Conservation (phyloP, 2,888 invertebrate species). For the Callyntrura sp. region DNA sequence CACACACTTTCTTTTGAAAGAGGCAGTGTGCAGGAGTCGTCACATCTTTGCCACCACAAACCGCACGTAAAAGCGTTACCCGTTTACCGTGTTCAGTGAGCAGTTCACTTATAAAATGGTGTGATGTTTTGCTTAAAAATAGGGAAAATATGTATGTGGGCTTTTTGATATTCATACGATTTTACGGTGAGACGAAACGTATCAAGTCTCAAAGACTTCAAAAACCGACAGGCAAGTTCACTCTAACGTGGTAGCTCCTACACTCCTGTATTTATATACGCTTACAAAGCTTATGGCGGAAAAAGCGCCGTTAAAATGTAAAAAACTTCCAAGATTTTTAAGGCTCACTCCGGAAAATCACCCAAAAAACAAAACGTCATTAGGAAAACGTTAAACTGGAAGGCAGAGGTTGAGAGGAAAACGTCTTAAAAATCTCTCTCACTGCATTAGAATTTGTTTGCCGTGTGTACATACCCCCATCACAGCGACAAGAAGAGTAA, state of each 20-base stretch:
- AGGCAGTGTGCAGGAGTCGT: conserved; percentile 16
- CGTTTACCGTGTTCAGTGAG: conserved; percentile 61
- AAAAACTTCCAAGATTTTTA: conserved; percentile 50
- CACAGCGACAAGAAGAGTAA: neutral
- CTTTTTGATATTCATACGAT: neutral
- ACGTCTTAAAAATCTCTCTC: conserved; percentile 67
- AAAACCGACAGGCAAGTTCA: conserved; percentile 32
- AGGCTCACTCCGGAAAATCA: conserved; percentile 80
- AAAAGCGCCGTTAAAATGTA: neutral
- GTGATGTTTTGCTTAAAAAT: conserved; percentile 3
- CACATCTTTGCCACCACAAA: conserved; percentile 48
- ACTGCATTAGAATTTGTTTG: neutral
- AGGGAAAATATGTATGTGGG: neutral
- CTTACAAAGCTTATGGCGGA: neutral
- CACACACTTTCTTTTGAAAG: neutral
- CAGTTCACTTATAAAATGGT: conserved; percentile 10
- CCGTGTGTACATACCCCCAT: neutral
- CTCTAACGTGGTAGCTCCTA: neutral
- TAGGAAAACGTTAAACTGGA: conserved; percentile 77
- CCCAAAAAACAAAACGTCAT: conserved; percentile 81
- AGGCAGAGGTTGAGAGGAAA: conserved; percentile 74
- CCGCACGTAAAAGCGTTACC: conserved; percentile 61
- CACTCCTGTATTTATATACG: neutral
- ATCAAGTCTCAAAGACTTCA: conserved; percentile 4
- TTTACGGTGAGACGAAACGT: neutral